Base-by-base conservation (phyloP, 2,888 invertebrate species). In the Eupithecia subfuscata region DNA sequence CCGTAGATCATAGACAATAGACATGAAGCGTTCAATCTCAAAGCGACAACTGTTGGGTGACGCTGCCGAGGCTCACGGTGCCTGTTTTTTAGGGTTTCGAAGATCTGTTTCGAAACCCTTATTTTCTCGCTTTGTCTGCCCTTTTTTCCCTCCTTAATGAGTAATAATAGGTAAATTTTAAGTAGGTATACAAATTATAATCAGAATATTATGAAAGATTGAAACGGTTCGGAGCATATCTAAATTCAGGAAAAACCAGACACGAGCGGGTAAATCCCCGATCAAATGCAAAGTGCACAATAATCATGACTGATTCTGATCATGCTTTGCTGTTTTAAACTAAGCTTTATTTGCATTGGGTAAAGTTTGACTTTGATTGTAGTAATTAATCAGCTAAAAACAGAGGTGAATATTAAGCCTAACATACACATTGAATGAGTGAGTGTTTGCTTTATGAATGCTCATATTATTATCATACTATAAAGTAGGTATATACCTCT, bases 11-110 rank as follows among this genome's bases (percentile, higher is more conserved):
- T 99, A 77, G 98, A 98, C 88, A 96, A 37, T 99, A 77, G 98
- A 98, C 88, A 96, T 97, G 98, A 99, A 89, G 98, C 98, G 0
- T 98, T 97, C 89, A 98, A 98, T 90, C 96, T n/a, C 98, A 18
- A 97, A 98, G n/a, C 84, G 98, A 98, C 84, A 97, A 96, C 88
- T 96, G 96, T 67, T 99, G 99, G 99, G 96, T 96, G 65, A 96
- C 97, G 71, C 94, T 98, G 79, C 97, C 98, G 2, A 96, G 97
- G 84, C 95, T 99, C n/a, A 97, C 98, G 0, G 97, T 98, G 74
- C 98, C 98, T n/a, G n/a, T n/a, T n/a, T n/a, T n/a, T n/a, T n/a
- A n/a, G n/a, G n/a, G n/a, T n/a, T n/a, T n/a, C n/a, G n/a, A n/a
- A n/a, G n/a, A n/a, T n/a, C n/a, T n/a, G n/a, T n/a, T n/a, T n/a